Percentiles rank a stretch among this genome's conserved stretches.
Evolutionary conservation across 2,888 invertebrate genomes (phyloP).

Genomic region (Chelonus formosanus): DNA sequence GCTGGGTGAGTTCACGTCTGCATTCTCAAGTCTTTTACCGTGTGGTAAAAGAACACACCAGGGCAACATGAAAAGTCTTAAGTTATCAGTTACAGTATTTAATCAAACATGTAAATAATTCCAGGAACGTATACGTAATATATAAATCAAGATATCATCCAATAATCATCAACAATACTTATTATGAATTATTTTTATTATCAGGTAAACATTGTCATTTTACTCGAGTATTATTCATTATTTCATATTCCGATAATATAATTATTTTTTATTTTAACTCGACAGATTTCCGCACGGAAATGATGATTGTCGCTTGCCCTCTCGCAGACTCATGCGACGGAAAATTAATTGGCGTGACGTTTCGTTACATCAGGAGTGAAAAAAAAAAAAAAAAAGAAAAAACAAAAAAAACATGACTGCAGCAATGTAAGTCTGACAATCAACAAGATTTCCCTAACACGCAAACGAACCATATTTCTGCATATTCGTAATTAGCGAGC

Average conservation of each 20-base stretch:
- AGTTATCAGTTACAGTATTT: constrained; percentile 7
- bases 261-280: constrained; percentile 1
- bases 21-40: constrained; percentile 27
- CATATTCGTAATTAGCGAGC: constrained; percentile 29
- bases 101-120: constrained; percentile 26
- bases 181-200: no score
- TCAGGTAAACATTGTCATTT: no score
- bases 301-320: constrained; percentile 27
- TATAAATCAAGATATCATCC: background rate
- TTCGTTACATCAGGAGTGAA: constrained; percentile 26
- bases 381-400: constrained; percentile 20
- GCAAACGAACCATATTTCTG: constrained; percentile 16
- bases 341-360: constrained; percentile 36
- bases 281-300: constrained; percentile 22
- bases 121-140: background rate
- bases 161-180: no score
- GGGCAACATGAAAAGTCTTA: no score
- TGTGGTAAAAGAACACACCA: constrained; percentile 1
- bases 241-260: background rate
- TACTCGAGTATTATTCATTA: no score
- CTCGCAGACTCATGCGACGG: constrained; percentile 15
- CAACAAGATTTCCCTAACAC: constrained; percentile 27
- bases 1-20: constrained; percentile 33
- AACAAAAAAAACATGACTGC: constrained; percentile 19
- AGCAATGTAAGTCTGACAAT: constrained; percentile 7